Percentiles rank a stretch among this genome's conserved stretches.
Evolutionary conservation across 2,113 vertebrate genomes (phyloP).

Genomic region (Platysteira castanea): DNA sequence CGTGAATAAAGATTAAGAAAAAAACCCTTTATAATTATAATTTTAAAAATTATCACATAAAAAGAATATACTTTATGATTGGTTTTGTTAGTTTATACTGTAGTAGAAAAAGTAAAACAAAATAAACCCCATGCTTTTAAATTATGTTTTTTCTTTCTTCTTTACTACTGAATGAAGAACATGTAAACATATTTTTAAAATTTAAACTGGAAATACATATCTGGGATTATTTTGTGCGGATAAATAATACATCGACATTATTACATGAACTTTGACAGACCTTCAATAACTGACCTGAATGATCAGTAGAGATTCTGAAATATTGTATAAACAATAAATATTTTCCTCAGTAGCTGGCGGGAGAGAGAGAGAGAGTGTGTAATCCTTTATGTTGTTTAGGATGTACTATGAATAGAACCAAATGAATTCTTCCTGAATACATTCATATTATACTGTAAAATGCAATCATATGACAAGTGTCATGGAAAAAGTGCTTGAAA

Average conservation of each 20-base stretch:
- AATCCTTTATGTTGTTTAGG: background rate
- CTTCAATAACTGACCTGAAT: background rate
- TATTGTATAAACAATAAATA: background rate
- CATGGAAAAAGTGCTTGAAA: background rate
- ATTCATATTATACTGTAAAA: constrained; percentile 54
- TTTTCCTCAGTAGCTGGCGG: background rate
- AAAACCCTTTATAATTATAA: background rate
- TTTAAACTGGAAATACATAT: background rate
- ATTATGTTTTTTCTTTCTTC: background rate
- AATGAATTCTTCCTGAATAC: constrained; percentile 16
- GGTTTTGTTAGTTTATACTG: background rate
- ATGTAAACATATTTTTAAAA: background rate
- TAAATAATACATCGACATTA: background rate
- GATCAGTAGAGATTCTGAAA: background rate
- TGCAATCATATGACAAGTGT: constrained; percentile 41
- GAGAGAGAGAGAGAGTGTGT: background rate
- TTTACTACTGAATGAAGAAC: background rate
- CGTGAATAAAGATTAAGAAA: background rate
- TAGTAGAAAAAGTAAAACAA: background rate
- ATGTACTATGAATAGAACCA: constrained; percentile 16
- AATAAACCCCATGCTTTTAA: background rate
- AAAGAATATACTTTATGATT: background rate
- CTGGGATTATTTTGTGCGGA: background rate
- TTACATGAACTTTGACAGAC: background rate
- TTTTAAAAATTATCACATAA: background rate